Percentiles rank a stretch among this genome's conserved stretches.
These are phyloP conservation scores for Troglohyphantes excavatus DNA, from an alignment of 2,888 invertebrate genomes.

Conservation along the genomic window DNA sequence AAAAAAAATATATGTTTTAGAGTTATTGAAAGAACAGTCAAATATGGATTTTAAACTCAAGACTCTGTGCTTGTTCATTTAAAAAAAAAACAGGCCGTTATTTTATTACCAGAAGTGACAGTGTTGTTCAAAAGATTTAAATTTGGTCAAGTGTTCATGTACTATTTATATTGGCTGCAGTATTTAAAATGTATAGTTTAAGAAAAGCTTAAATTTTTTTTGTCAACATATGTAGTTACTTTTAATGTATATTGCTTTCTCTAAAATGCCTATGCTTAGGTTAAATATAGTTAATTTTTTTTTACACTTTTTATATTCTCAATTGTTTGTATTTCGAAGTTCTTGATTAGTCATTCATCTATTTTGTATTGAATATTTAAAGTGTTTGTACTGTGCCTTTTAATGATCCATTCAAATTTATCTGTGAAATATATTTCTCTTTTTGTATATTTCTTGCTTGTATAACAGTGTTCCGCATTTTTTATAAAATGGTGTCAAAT, in stretches of 20 bases:
- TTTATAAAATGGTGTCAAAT: conserved; percentile 14
- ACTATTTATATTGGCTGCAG: too few relatives aligned
- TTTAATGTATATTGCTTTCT: not conserved
- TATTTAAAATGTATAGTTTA: not conserved
- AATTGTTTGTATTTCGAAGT: not conserved
- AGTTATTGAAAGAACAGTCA: too few relatives aligned
- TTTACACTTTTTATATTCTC: not conserved
- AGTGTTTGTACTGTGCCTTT: conserved; percentile 40
- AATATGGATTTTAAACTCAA: too few relatives aligned
- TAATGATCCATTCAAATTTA: conserved; percentile 23
- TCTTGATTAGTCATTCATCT: not conserved
- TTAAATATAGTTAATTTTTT: not conserved
- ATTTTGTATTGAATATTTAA: conserved; percentile 4
- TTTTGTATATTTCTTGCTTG: conserved; percentile 28
- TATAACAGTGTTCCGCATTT: conserved; percentile 1
- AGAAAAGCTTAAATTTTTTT: not conserved
- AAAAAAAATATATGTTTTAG: too few relatives aligned
- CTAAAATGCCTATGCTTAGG: not conserved
- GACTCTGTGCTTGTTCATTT: too few relatives aligned
- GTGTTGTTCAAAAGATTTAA: too few relatives aligned
- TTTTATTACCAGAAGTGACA: too few relatives aligned
- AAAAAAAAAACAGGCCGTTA: too few relatives aligned
- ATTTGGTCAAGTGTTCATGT: too few relatives aligned
- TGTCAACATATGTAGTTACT: not conserved
- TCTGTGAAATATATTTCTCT: not conserved